phyloP scores from a whole-genome alignment of 2,797 vertebrate genomes.

The Ptychadena robeensis region DNA sequence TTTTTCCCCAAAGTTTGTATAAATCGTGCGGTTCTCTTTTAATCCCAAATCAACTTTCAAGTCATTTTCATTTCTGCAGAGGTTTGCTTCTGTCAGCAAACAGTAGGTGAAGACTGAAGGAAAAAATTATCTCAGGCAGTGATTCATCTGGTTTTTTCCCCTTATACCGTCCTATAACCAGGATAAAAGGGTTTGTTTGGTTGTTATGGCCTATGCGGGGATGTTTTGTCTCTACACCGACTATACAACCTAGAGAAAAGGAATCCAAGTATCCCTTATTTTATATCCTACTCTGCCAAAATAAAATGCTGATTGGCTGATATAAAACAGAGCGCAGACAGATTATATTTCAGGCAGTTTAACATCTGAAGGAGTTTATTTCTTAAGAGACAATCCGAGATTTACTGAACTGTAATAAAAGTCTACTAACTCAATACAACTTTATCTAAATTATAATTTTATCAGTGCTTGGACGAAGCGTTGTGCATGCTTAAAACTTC shows the following conservation, averaged over 20 bases:
- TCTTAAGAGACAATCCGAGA: no score
- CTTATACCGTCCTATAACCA: background rate
- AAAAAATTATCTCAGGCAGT: background rate
- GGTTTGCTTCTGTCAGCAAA: background rate
- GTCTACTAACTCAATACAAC: no score
- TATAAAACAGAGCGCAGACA: background rate
- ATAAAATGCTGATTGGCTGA: background rate
- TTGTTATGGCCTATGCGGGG: background rate
- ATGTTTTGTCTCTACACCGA: background rate
- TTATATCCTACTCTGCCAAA: background rate
- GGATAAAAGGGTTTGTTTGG: background rate
- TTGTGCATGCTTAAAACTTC: no score
- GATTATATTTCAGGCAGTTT: background rate
- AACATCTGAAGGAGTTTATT: background rate
- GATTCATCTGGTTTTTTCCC: background rate
- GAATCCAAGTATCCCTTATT: background rate
- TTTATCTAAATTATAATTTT: no score
- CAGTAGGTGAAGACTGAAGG: background rate
- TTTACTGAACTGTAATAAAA: no score
- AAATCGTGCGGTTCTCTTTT: background rate
- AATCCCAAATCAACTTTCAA: background rate
- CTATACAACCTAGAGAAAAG: background rate
- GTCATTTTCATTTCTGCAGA: background rate
- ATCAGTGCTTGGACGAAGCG: no score
- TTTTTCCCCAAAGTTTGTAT: background rate